Percentiles rank a stretch among this genome's conserved stretches.
phyloP scores from a whole-genome alignment of 1,140 invertebrate species.

The Zaprionus vittiger region DNA sequence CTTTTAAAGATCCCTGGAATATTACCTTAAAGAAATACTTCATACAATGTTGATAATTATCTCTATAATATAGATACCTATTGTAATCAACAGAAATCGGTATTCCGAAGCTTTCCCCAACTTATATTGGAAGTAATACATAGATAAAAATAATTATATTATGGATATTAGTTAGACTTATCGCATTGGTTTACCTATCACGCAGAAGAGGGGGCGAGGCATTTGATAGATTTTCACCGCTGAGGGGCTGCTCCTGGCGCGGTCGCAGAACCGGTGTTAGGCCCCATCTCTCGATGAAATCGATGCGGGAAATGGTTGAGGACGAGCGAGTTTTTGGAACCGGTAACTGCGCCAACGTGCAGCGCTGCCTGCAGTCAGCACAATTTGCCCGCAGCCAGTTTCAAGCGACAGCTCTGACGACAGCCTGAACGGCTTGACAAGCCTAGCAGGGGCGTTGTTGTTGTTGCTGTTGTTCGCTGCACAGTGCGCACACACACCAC shows the following conservation, averaged over 20 bases:
- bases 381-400: conserved; percentile 5
- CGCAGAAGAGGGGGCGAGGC: conserved; percentile 84
- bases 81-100: background rate
- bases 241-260: conserved; percentile 92
- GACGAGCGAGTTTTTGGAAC: conserved; percentile 79
- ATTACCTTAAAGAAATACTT: no score
- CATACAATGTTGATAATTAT: background rate
- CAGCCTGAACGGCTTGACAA: no score
- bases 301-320: conserved; percentile 96
- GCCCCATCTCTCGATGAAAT: conserved; percentile 97
- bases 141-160: background rate
- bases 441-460: background rate
- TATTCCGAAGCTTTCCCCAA: background rate
- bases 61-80: no score
- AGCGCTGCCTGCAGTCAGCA: conserved; percentile 40
- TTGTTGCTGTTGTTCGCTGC: background rate
- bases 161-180: background rate
- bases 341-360: conserved; percentile 72
- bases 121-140: background rate
- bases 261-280: conserved; percentile 97
- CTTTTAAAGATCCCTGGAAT: no score
- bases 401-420: no score
- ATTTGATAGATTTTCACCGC: conserved; percentile 84
- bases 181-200: conserved; percentile 75
- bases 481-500: background rate